Base-by-base conservation (phyloP, 1,140 invertebrate species). In the Zaprionus kolodkinae region DNA sequence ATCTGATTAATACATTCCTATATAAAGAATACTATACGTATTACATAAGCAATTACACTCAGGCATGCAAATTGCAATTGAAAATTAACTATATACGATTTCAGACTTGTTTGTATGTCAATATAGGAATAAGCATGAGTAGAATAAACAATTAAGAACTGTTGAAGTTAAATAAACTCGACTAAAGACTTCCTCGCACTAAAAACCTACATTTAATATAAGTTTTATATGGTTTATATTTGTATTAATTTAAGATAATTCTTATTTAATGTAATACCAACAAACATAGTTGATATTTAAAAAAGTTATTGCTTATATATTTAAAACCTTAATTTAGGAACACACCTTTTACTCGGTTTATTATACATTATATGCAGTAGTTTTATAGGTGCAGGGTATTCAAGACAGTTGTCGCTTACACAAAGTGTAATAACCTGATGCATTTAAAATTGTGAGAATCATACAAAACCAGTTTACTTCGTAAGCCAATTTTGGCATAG, bases 1-100 rank as follows among this genome's bases (percentile, higher is more conserved):
- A 17, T 21, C 15, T 12, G 45, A 25, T 3, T 50, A 50, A 50
- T 25, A 3, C 6, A 15, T 45, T 45, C 10, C 0, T 9, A 6
- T 17, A 6, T 11, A 50, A 15, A 45, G 40, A 15, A 45, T 45
- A 50, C 10, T 9, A 45, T 45, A 50, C 10, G 45, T 25, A 50
- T 25, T 50, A 50, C 45, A 50, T 50, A 17, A 50, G 12, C 45
- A 50, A 50, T 11, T 50, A 50, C 17, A 50, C 9, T 21, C 45
- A 10, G 17, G n/a, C 17, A 50, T 21, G 17, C 11, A 0, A 50
- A 25, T 50, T 50, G 45, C 17, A 50, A 4, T 50, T 50, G 17
- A 25, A 15, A 45, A 45, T 45, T 45, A 15, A 7, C 40, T 45
- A 45, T 9, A 12, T 50, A 50, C 21, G 45, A 50, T 50, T 50